phyloP scores from a whole-genome alignment of 2,113 vertebrate genomes.

The Poeciliopsis turrubarensis region DNA sequence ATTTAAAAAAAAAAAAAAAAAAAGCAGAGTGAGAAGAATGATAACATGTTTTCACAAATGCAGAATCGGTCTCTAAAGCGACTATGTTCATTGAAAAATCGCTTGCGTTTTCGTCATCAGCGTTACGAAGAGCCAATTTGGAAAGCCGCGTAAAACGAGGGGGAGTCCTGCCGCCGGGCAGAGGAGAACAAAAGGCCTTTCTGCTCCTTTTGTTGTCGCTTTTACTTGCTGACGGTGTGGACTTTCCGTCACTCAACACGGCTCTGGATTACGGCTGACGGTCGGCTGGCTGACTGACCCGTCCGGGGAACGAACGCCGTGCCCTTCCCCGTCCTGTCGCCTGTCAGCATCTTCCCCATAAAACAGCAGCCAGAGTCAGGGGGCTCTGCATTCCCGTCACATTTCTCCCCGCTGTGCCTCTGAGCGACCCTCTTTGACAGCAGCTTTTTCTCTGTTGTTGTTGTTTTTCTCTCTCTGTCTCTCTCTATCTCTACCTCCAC shows the following conservation, averaged over 20 bases:
- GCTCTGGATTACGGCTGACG: slow-evolving; percentile 44
- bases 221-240: slow-evolving; percentile 53
- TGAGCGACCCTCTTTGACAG: slow-evolving; percentile 55
- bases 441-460: slow-evolving; percentile 27
- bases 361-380: slow-evolving; percentile 48
- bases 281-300: slow-evolving; percentile 52
- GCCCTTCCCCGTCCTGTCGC: slow-evolving; percentile 56
- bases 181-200: slow-evolving; percentile 40
- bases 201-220: background rate
- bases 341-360: slow-evolving; percentile 72
- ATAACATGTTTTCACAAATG: too few relatives aligned
- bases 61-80: too few relatives aligned
- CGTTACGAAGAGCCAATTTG: too few relatives aligned
- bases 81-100: too few relatives aligned
- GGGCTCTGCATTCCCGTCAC: slow-evolving; percentile 42
- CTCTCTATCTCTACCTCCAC: slow-evolving; percentile 20
- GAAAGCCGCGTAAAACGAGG: background rate
- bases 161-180: slow-evolving; percentile 2
- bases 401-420: slow-evolving; percentile 40
- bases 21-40: too few relatives aligned
- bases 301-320: slow-evolving; percentile 43
- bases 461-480: background rate
- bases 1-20: too few relatives aligned
- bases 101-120: too few relatives aligned
- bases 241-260: slow-evolving; percentile 58